Evolutionary conservation across 2,888 invertebrate genomes (phyloP).

Genomic region (Yponomeuta sedellus): DNA sequence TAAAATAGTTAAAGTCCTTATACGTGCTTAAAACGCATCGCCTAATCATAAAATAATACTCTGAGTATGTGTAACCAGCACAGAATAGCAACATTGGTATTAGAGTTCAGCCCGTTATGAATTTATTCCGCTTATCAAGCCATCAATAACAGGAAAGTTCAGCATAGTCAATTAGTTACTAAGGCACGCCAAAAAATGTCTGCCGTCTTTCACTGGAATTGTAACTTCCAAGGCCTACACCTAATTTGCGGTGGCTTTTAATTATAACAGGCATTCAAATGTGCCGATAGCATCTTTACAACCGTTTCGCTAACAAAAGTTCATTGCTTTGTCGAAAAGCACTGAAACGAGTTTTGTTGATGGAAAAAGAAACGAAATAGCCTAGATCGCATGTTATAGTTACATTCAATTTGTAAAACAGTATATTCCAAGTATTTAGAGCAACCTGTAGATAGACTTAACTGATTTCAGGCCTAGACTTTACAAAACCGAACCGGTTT

Average conservation of each 20-base stretch:
- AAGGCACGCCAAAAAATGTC: neutral
- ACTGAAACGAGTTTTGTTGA: neutral
- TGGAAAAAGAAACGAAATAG: neutral
- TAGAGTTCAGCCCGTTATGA: neutral
- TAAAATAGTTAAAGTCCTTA: no score
- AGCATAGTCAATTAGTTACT: constrained; percentile 1
- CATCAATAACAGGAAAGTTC: neutral
- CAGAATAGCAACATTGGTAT: neutral
- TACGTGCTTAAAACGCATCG: no score
- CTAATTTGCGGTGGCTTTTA: constrained; percentile 10
- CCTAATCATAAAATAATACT: no score
- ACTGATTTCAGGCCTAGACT: neutral
- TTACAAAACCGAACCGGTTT: neutral
- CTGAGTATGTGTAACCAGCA: neutral
- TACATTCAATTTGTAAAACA: constrained; percentile 2
- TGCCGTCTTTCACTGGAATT: neutral
- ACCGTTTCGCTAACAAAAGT: neutral
- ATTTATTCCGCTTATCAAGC: neutral
- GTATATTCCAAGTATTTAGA: neutral
- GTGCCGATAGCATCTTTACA: constrained; percentile 3
- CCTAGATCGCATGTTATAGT: constrained; percentile 1
- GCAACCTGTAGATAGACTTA: neutral
- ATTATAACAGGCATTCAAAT: constrained; percentile 11
- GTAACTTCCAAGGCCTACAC: constrained; percentile 8
- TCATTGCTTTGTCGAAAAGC: neutral